Evolutionary conservation across 2,888 invertebrate genomes (phyloP).

Genomic region (Leptinotarsa peninsularis): DNA sequence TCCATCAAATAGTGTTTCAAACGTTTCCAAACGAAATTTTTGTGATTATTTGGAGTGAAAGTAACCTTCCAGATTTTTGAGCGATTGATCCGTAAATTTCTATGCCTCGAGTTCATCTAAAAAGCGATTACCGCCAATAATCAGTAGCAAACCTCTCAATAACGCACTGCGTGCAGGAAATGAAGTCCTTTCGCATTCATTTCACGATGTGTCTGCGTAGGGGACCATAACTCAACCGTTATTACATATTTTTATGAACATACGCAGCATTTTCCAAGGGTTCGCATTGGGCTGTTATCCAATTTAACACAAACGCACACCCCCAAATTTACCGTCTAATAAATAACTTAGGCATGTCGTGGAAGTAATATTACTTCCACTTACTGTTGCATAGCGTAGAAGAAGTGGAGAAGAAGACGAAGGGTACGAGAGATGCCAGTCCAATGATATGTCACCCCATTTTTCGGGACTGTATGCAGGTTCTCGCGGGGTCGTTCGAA

Average conservation of each 20-base stretch:
- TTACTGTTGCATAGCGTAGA: constrained; percentile 63
- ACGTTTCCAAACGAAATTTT: too few relatives aligned
- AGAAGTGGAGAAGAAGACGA: constrained; percentile 62
- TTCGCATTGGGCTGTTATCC: constrained; percentile 58
- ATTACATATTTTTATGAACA: constrained; percentile 55
- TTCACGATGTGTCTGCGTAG: constrained; percentile 34
- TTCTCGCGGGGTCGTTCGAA: constrained; percentile 53
- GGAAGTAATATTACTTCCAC: constrained; percentile 66
- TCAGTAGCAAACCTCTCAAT: constrained; percentile 2
- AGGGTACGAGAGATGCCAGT: constrained; percentile 48
- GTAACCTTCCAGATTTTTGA: too few relatives aligned
- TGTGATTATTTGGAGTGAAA: too few relatives aligned
- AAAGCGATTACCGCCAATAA: background rate
- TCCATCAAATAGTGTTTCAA: too few relatives aligned
- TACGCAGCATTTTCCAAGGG: constrained; percentile 50
- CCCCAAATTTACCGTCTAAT: constrained; percentile 65
- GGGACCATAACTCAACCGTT: constrained; percentile 42
- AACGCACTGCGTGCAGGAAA: constrained; percentile 15
- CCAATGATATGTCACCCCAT: constrained; percentile 65
- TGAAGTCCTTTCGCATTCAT: constrained; percentile 37
- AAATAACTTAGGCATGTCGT: constrained; percentile 67
- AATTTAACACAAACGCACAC: constrained; percentile 64
- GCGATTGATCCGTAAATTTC: too few relatives aligned
- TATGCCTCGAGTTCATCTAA: background rate
- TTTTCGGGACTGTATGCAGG: constrained; percentile 63